phyloP scores from a whole-genome alignment of 2,113 vertebrate genomes.

The Apistogramma diplotaenia region DNA sequence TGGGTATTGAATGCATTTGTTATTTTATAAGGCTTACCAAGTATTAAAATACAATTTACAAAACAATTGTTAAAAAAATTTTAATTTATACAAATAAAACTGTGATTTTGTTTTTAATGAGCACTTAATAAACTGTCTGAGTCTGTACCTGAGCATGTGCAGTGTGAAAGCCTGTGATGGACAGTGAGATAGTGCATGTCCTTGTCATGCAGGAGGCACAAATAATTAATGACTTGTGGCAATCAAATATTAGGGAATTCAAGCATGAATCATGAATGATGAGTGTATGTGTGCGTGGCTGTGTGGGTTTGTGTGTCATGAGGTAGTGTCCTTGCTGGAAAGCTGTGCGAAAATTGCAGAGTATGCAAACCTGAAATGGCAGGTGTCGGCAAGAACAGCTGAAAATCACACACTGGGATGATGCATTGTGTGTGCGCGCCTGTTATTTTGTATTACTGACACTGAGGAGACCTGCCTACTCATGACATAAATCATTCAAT shows the following conservation, averaged over 20 bases:
- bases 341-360: constrained; percentile 27
- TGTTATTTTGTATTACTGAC: background rate
- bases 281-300: background rate
- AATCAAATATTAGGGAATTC: constrained; percentile 31
- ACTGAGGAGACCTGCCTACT: background rate
- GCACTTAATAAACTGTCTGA: background rate
- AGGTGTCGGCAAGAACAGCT: constrained; percentile 46
- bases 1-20: background rate
- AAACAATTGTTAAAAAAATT: background rate
- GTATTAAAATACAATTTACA: background rate
- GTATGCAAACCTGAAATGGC: constrained; percentile 42
- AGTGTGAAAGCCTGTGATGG: background rate
- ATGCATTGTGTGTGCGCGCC: background rate
- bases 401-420: constrained; percentile 31
- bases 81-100: background rate
- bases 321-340: constrained; percentile 23
- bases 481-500: background rate
- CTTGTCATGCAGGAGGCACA: background rate
- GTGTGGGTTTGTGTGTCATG: constrained; percentile 2
- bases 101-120: background rate
- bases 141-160: background rate
- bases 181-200: background rate
- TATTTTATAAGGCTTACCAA: background rate
- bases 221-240: constrained; percentile 38
- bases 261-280: constrained; percentile 19